Conservation (phyloP, 2,888 invertebrate genomes). For the Cerceris rybyensis region DNA sequence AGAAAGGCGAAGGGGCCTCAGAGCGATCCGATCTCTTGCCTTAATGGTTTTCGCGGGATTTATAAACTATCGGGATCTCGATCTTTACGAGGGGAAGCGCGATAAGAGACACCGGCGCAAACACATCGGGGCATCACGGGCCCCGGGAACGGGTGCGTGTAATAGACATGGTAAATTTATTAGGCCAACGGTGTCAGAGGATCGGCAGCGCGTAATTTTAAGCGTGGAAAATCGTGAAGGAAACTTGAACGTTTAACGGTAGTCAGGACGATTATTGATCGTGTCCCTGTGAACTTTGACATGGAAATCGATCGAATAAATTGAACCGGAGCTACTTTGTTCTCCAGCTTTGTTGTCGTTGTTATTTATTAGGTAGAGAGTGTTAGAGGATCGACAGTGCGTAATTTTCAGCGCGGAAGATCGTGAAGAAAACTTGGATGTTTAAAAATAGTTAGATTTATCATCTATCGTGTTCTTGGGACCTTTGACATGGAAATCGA, state of each 20-base stretch:
- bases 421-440: not conserved
- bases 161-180: conserved; percentile 47
- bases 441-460: conserved; percentile 25
- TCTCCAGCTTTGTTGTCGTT: too few relatives aligned
- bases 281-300: conserved; percentile 34
- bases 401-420: conserved; percentile 29
- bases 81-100: conserved; percentile 35
- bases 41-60: conserved; percentile 60
- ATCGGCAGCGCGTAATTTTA: conserved; percentile 12
- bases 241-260: conserved; percentile 14
- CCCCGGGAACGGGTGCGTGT: conserved; percentile 11
- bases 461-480: conserved; percentile 20
- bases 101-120: conserved; percentile 23
- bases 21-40: conserved; percentile 32
- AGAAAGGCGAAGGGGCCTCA: conserved; percentile 30
- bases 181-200: not conserved
- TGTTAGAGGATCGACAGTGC: conserved; percentile 6
- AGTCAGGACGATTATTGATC: conserved; percentile 23
- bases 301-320: conserved; percentile 63
- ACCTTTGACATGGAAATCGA: conserved; percentile 57
- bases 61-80: conserved; percentile 50
- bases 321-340: conserved; percentile 47
- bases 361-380: conserved; percentile 35
- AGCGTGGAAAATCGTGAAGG: conserved; percentile 25
- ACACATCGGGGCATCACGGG: not conserved